Evolutionary conservation across 2,888 invertebrate species (phyloP).

Genomic region (Drosophila stalkeri): DNA sequence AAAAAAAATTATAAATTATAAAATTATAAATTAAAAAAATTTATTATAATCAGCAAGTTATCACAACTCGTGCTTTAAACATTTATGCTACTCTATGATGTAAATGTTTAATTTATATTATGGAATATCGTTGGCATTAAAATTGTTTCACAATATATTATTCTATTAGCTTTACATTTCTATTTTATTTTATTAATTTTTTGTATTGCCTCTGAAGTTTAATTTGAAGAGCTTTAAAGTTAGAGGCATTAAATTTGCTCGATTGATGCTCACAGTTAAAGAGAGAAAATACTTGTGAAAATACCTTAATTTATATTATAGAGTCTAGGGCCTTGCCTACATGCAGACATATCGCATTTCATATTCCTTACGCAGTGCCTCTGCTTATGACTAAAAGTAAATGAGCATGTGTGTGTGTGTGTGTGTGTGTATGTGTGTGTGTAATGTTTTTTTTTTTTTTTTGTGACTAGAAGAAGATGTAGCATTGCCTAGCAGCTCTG

Average conservation of each 20-base stretch:
- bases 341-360: background rate
- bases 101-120: too few species aligned
- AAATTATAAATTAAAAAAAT: too few species aligned
- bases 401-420: background rate
- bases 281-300: background rate
- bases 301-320: background rate
- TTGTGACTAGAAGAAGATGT: background rate
- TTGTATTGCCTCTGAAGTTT: too few species aligned
- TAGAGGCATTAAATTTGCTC: background rate
- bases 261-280: background rate
- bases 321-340: background rate
- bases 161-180: background rate
- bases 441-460: background rate
- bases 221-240: background rate
- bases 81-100: too few species aligned
- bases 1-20: too few species aligned
- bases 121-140: too few species aligned
- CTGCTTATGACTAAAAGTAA: background rate
- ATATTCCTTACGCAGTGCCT: background rate
- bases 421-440: background rate
- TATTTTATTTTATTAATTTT: too few species aligned
- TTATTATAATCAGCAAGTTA: too few species aligned
- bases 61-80: too few species aligned
- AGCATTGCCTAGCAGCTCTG: background rate
- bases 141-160: background rate